phyloP scores from a whole-genome alignment of 2,113 vertebrate species.

The Nycticorax nycticorax region DNA sequence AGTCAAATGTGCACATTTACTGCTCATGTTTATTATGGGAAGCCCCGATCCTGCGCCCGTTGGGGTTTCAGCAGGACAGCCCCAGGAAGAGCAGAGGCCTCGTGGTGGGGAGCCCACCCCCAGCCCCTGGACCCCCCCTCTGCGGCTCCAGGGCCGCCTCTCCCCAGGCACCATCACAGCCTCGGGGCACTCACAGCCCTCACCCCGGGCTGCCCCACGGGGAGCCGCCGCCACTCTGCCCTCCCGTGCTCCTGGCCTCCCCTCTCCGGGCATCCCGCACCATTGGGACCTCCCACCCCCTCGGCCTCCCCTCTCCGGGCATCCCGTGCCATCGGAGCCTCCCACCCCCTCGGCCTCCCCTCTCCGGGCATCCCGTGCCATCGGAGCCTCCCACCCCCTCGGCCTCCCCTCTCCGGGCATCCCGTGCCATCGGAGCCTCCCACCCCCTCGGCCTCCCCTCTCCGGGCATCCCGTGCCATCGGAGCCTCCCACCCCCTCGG shows the following conservation, averaged over 20 bases:
- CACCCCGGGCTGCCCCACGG: background rate
- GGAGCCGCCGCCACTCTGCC: background rate
- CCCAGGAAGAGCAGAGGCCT: too few species aligned
- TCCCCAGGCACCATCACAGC: background rate
- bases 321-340: too few species aligned
- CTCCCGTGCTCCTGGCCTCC: background rate
- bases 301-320: background rate
- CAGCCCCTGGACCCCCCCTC: background rate
- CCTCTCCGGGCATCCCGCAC: background rate
- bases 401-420: background rate
- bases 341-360: background rate
- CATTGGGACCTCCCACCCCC: background rate
- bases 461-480: background rate
- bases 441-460: background rate
- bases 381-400: accelerated
- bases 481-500: background rate
- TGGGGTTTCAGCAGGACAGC: accelerated
- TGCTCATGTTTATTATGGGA: background rate
- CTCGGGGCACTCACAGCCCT: background rate
- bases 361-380: background rate
- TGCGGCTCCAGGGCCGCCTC: too few species aligned
- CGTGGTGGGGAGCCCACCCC: background rate
- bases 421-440: background rate
- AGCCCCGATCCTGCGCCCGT: accelerated
- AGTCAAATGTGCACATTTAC: accelerated